Evolutionary conservation across 2,888 invertebrate genomes (phyloP), one percentile per base, ranked within the genome.

Genomic region (Orgyia antiqua): DNA sequence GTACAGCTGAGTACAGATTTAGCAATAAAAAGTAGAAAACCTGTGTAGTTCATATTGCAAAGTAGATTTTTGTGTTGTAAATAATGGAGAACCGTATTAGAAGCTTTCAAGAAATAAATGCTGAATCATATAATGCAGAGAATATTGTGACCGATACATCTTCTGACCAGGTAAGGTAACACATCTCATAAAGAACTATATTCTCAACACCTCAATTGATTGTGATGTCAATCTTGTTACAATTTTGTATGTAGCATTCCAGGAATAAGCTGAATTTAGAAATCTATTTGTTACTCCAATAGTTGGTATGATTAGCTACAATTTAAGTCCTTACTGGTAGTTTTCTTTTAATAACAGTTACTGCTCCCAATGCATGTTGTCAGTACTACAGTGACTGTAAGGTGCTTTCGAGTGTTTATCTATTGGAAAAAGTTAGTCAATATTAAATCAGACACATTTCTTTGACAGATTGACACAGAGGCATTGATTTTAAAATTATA

Each of bases 111-210:
- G 80, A 80, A 33, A 73, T 84, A 40, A 51, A 51, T 24, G 41
- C 59, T 20, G 79, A 87, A 50, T 74, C 70, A 42, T 90, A 88
- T 57, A 79, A 92, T 54, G 88, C 89, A 51, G 92, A 93, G 68
- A 87, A 87, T 39, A 58, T 87, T 29, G 69, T 60, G 10, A 79
- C 80, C 1, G 73, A 72, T 48, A 68, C 82, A 24, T 72, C 78
- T 23, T 65, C 70, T 38, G 84, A 84, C 24, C 84, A 84, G 74
- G 84, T 84, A 66, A 42, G 31, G 15, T 10, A 10, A 10, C 9
- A 10, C 10, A 12, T 17, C 11, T 2, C 10, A 11, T 13, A n/a
- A n/a, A n/a, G n/a, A n/a, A n/a, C 11, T 29, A 10, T 2, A 2
- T 24, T 29, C 12, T 17, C 4, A 15, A 15, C 15, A 4, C 15